Base-by-base conservation (phyloP, 2,797 vertebrate species). In the Hafferia zeledoni region DNA sequence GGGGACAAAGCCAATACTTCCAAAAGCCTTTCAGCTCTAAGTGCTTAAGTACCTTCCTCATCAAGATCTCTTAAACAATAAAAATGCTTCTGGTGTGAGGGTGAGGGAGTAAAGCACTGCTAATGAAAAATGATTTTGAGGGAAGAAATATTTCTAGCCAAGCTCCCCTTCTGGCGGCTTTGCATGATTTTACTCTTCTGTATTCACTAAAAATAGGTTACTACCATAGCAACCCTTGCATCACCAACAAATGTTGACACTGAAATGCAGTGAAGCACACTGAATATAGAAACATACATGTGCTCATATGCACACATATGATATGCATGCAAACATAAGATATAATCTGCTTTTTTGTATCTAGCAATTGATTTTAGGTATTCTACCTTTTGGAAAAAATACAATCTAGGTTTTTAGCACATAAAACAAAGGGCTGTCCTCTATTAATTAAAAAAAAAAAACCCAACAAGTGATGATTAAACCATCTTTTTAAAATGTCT, bases 181-280 rank as follows among this genome's bases (percentile, higher is more conserved):
- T 92, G 90, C 79, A 92, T 87, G 59, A 88, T 87, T 90, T 89
- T 93, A 87, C 87, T 95, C 61, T 94, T 87, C 87, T 55, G 68
- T 90, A 81, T 82, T 83, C 87, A 86, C 95, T 97, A 97, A 97
- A 97, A 97, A 96, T 95, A 97, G 94, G 87, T 96, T 96, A 96
- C 93, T 96, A 64, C 95, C 95, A 96, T 95, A 97, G 94, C 94
- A 97, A 97, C 95, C 85, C 90, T 93, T 95, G 86, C 87, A 96
- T 97, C 95, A 93, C 67, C 94, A 95, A 93, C 84, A 95, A 95
- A 95, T 43, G 72, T 84, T 91, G 92, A 90, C 72, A 90, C 60
- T 47, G 43, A 96, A 91, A 81, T 71, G 90, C 56, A 75, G 78
- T 6, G 79, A 94, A 86, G 69, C 47, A 53, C 44, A 60, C 5